A percentile compares a stretch with the other conserved stretches of the same genome.
These are phyloP conservation scores for Drosophila orena DNA, from an alignment of 1,140 invertebrate genomes.

Conservation along the genomic window DNA sequence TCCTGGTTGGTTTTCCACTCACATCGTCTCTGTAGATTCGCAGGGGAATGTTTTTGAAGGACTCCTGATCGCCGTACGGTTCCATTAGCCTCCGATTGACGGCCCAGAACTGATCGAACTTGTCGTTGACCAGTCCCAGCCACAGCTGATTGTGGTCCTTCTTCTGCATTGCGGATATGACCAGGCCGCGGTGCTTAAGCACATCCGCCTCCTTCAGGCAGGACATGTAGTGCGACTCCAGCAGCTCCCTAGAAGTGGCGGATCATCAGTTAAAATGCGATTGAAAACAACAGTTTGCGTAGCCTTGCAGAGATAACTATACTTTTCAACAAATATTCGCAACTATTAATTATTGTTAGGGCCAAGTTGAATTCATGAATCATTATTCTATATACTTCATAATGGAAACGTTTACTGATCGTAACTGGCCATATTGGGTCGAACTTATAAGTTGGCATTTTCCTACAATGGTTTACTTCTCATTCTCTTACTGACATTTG, in stretches of 20 bases:
- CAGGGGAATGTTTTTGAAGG: slow-evolving; percentile 97
- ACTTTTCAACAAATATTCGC: neutral
- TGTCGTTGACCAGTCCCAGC: slow-evolving; percentile 97
- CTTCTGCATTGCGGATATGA: slow-evolving; percentile 98
- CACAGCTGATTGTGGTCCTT: slow-evolving; percentile 99
- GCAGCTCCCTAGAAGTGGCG: slow-evolving; percentile 90
- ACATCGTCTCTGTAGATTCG: slow-evolving; percentile 91
- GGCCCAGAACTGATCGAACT: slow-evolving; percentile 99
- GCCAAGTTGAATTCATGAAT: no score
- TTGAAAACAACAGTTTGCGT: no score
- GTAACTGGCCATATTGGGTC: no score
- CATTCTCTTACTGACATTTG: no score
- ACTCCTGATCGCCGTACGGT: slow-evolving; percentile 89
- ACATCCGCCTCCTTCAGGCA: slow-evolving; percentile 99
- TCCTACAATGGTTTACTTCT: no score
- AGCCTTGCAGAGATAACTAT: neutral
- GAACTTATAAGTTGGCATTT: no score
- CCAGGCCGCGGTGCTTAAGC: slow-evolving; percentile 95
- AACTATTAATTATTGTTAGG: no score
- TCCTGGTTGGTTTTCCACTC: slow-evolving; percentile 26
- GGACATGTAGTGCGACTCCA: slow-evolving; percentile 97
- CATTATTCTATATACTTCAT: no score
- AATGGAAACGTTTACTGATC: no score
- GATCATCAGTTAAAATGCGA: neutral
- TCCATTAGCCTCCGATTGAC: slow-evolving; percentile 98